A percentile compares a stretch with the other conserved stretches of the same genome.
Evolutionary conservation across 2,113 vertebrate genomes (phyloP).

Genomic region (Hoplias malabaricus): DNA sequence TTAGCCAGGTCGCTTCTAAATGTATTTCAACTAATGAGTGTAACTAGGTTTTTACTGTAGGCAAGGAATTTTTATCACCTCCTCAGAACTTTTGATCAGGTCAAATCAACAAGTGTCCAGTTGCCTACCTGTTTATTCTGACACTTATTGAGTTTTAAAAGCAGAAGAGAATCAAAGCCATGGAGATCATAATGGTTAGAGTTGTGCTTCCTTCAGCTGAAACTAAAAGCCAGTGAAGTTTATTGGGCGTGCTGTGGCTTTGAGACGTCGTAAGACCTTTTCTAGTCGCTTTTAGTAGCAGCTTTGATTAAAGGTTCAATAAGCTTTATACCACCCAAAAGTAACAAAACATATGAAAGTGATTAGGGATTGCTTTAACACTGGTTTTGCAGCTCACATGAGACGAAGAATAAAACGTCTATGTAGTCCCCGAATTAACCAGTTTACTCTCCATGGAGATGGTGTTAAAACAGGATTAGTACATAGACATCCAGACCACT

Average conservation of each 20-base stretch:
- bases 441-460: too few species aligned
- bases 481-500: too few species aligned
- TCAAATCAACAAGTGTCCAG: conserved; percentile 37
- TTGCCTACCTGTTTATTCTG: conserved; percentile 38
- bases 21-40: conserved; percentile 56
- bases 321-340: too few species aligned
- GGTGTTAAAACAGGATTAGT: too few species aligned
- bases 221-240: background rate
- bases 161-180: background rate
- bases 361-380: too few species aligned
- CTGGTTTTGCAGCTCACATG: too few species aligned
- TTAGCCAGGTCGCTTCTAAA: conserved; percentile 38
- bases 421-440: too few species aligned
- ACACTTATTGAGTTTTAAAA: background rate
- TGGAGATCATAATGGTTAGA: background rate
- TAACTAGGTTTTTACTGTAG: conserved; percentile 55
- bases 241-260: background rate
- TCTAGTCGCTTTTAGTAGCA: too few species aligned
- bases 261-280: too few species aligned
- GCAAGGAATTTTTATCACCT: conserved; percentile 60
- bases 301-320: too few species aligned
- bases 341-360: too few species aligned
- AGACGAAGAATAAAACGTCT: too few species aligned
- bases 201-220: background rate
- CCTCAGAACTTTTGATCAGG: conserved; percentile 57